A percentile compares a stretch with the other conserved stretches of the same genome.
Evolutionary conservation across 2,113 vertebrate species (phyloP).

Genomic region (Asarcornis scutulata): DNA sequence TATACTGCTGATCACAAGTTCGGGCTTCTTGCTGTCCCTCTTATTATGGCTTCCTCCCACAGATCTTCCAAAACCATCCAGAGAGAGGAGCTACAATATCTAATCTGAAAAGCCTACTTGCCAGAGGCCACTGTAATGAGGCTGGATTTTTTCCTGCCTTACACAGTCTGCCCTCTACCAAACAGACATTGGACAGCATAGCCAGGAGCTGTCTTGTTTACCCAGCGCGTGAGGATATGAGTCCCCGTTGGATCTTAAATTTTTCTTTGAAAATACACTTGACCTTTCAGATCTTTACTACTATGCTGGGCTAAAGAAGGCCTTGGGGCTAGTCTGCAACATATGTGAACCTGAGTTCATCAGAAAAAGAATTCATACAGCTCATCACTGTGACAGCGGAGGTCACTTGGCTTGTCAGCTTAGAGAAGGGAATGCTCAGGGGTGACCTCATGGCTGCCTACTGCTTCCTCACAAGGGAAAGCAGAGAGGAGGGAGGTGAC

Average conservation of each 20-base stretch:
- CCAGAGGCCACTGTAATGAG: background rate
- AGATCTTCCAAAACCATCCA: background rate
- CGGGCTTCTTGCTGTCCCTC: background rate
- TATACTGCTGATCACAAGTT: background rate
- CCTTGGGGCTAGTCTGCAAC: background rate
- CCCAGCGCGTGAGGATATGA: accelerated
- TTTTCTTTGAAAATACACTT: background rate
- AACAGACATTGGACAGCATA: background rate
- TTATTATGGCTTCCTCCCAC: background rate
- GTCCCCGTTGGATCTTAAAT: background rate
- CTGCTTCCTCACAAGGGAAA: too few relatives aligned
- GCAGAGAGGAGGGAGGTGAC: too few relatives aligned
- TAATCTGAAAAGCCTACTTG: background rate
- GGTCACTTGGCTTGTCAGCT: too few relatives aligned
- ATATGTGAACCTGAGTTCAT: accelerated
- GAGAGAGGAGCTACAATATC: background rate
- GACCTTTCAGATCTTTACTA: background rate
- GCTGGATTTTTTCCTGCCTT: background rate
- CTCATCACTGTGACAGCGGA: too few relatives aligned
- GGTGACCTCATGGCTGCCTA: too few relatives aligned
- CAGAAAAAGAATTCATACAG: background rate
- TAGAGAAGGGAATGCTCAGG: too few relatives aligned
- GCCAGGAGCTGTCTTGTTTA: background rate
- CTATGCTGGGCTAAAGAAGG: background rate
- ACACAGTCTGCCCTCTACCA: background rate